Percentiles rank a stretch among this genome's conserved stretches.
Conservation (phyloP, 2,113 vertebrate genomes). For the Scytalopus superciliaris region DNA sequence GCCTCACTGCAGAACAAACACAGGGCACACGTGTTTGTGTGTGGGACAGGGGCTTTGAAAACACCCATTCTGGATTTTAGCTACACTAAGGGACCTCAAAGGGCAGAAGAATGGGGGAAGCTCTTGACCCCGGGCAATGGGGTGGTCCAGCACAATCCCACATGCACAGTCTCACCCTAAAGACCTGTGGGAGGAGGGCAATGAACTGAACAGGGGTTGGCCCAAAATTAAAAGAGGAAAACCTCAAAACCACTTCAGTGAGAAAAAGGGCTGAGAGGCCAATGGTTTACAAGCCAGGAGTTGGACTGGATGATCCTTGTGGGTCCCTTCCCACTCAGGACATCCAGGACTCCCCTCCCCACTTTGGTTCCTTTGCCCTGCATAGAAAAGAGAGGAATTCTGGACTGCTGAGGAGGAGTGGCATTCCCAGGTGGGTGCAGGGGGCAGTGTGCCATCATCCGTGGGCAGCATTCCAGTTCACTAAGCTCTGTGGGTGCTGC, state of each 20-base stretch:
- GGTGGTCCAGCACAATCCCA: not conserved
- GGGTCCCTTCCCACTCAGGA: not conserved
- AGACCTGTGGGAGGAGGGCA: not conserved
- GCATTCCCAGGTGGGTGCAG: not conserved
- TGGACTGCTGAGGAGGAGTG: not conserved
- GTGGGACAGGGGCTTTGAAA: not conserved
- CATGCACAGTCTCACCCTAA: not conserved
- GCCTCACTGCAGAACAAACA: not conserved
- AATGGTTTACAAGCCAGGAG: not conserved
- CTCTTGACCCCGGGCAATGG: not conserved
- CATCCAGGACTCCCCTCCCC: not conserved
- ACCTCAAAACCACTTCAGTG: not conserved
- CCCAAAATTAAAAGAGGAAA: not conserved
- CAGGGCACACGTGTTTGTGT: not conserved
- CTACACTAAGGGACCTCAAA: rapidly evolving
- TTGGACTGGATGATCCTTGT: not conserved
- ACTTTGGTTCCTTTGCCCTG: not conserved
- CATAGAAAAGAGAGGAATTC: not conserved
- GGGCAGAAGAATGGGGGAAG: not conserved
- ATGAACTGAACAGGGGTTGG: not conserved
- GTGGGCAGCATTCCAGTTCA: not conserved
- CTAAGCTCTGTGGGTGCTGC: not conserved
- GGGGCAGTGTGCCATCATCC: not conserved
- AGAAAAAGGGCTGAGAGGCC: not conserved
- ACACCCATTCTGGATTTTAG: rapidly evolving